Evolutionary conservation across 2,113 vertebrate species (phyloP), one percentile per base, ranked within the genome.

Genomic region (Larimichthys polyactis): DNA sequence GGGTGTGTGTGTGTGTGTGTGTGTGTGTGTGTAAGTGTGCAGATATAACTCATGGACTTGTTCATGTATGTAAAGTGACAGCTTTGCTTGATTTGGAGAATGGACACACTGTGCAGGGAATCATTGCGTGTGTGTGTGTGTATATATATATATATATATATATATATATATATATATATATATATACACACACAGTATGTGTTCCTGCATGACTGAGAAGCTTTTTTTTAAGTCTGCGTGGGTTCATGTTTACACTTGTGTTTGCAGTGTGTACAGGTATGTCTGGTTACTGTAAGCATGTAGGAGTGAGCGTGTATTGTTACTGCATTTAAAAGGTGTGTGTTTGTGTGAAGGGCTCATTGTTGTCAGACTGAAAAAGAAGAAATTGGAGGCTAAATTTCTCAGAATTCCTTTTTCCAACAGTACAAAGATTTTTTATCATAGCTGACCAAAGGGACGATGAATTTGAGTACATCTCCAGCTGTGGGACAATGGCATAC

Each of bases 41-140:
- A 24, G 60, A 66, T 83, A 74, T 73, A 64, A 69, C 51, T 65
- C 44, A 1, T 69, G 24, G 75, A 71, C 57, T 36, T 43, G 58
- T 58, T 74, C 67, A 49, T 43, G 71, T 59, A 46, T 78, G 77
- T 75, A 54, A 71, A 79, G 64, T 78, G 69, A 74, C 73, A 75
- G 69, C 64, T 74, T 70, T 62, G 67, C 64, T 54, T 59, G 24
- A 40, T 40, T 27, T 17, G 9, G 29, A 54, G 14, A 79, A 19
- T 20, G 29, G 40, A 69, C 69, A 65, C 43, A 36, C 36, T 62
- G 29, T 46, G 40, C 11, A 27, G 11, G 60, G 54, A 60, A 71
- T 76, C 55, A 43, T 14, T 58, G 68, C 27, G 1, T 62, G 62
- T 54, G 43, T 44, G 44, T 46, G 44, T 46, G 4, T 46, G 4